Evolutionary conservation across 2,113 vertebrate species (phyloP), one percentile per base, ranked within the genome.

Genomic region (Protobothrops flavoviridis): DNA sequence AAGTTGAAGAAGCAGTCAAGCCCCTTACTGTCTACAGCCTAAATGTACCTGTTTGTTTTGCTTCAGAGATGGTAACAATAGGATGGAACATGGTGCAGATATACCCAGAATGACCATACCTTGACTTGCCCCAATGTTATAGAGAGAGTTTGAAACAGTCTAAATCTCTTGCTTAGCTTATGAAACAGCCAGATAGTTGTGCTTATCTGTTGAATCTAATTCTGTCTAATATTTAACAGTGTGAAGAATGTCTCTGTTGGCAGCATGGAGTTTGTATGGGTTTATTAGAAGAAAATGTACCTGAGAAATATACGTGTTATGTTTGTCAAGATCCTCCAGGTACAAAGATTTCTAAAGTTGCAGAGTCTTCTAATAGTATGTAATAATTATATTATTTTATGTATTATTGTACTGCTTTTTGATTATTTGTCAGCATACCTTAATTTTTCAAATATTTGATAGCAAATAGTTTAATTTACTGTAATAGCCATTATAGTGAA

Each of bases 231-330:
- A 95, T 97, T 91, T 90, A 94, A 94, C 96, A 99, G 99, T 99
- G 99, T 97, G 99, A 99, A 97, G 98, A 99, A 81, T 99, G 99
- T 97, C 96, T 99, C 56, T 99, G 99, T 97, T 99, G 99, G 99
- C 99, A 99, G 97, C 99, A 99, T 89, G 99, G 99, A 87, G 98
- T 99, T 93, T 99, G 99, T 95, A 99, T 99, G 99, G 99, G 99
- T 91, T 97, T 99, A 94, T 98, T 99, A 92, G 99, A 99, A 97
- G 98, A 99, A 97, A 99, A 98, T 93, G 98, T 99, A 92, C 99
- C 99, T 10, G 99, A 99, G 92, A 99, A 98, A 97, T 99, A 99
- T 94, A 98, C 97, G 97, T 99, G 99, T 96, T 99, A 99, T 97
- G 96, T 98, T 97, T 99, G 99, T 98, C 98, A 99, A 96, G 98